Evolutionary conservation across 2,797 vertebrate species (phyloP).

Genomic region (Myotis daubentonii): DNA sequence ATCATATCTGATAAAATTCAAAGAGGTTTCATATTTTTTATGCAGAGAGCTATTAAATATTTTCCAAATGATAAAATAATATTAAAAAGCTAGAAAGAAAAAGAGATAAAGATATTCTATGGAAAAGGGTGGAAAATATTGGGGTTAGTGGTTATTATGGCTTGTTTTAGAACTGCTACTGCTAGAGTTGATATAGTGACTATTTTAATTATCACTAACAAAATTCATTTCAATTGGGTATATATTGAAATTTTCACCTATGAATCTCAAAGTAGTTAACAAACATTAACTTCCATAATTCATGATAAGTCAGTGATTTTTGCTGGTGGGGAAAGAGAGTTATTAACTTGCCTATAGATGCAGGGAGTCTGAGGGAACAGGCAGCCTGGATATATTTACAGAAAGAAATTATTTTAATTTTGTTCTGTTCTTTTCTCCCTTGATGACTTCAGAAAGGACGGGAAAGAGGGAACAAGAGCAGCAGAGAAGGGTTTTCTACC

Average conservation of each 20-base stretch:
- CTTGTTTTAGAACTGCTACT: conserved; percentile 9
- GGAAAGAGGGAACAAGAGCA: not conserved
- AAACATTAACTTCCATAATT: conserved; percentile 12
- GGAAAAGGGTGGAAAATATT: not conserved
- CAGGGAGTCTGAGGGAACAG: not conserved
- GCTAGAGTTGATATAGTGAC: not conserved
- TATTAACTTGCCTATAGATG: not conserved
- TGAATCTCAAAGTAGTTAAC: conserved; percentile 5
- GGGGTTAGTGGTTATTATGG: not conserved
- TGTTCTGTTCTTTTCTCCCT: not conserved
- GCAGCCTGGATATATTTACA: conserved; percentile 4
- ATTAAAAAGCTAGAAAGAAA: conserved; percentile 13
- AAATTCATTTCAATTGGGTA: conserved; percentile 3
- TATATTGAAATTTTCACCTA: not conserved
- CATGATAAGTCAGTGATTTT: not conserved
- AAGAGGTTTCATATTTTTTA: not conserved
- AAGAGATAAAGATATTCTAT: not conserved
- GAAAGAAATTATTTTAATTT: conserved; percentile 5
- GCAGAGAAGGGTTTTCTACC: not conserved
- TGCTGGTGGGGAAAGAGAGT: not conserved
- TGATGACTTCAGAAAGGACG: not conserved
- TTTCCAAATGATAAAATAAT: conserved; percentile 41
- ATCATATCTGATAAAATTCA: conserved; percentile 34
- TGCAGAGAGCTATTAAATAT: conserved; percentile 34
- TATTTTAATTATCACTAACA: conserved; percentile 55